phyloP scores from a whole-genome alignment of 2,797 vertebrate species.

The Otolemur crassicaudatus region DNA sequence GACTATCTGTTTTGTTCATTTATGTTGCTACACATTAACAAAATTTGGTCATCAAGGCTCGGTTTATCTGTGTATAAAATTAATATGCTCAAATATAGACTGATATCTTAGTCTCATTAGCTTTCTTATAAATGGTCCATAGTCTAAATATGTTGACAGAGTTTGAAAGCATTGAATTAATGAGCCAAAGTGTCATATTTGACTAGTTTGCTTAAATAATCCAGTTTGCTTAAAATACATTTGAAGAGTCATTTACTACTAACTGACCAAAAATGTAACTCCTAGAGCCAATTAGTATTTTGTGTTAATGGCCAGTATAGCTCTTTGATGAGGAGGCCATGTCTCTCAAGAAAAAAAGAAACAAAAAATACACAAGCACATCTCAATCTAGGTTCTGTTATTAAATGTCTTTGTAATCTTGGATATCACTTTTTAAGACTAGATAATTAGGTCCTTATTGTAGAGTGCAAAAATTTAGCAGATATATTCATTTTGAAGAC shows the following conservation, averaged over 20 bases:
- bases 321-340: background rate
- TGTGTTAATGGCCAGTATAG: background rate
- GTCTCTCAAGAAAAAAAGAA: background rate
- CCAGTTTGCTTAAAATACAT: conserved; percentile 32
- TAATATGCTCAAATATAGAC: background rate
- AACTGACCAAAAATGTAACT: conserved; percentile 22
- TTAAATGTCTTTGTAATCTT: background rate
- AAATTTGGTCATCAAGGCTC: background rate
- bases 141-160: conserved; percentile 31
- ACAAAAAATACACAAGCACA: background rate
- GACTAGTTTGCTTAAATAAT: conserved; percentile 36
- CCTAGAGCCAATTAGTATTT: background rate
- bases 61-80: background rate
- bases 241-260: conserved; percentile 30
- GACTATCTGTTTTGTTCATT: background rate
- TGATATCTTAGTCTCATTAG: background rate
- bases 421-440: background rate
- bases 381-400: background rate
- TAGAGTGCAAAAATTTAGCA: background rate
- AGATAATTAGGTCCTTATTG: background rate
- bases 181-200: background rate
- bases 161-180: background rate
- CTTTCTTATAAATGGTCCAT: conserved; percentile 4
- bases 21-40: background rate
- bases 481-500: background rate